Evolutionary conservation across 2,888 invertebrate species (phyloP).

Genomic region (Aphrophora alni): DNA sequence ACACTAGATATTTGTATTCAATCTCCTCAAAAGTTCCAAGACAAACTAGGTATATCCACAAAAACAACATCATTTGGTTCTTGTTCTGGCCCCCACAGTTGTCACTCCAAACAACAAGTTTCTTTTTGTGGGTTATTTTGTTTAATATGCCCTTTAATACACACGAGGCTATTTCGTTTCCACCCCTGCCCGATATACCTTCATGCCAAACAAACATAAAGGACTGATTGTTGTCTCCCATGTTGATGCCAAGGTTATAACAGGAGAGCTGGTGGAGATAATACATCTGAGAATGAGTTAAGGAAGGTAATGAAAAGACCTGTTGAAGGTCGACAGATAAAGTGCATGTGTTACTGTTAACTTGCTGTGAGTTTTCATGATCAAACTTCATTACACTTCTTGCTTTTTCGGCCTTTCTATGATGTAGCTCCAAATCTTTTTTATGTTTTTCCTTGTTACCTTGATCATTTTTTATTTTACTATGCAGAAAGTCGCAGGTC

Average conservation of each 20-base stretch:
- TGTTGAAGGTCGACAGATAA: not conserved
- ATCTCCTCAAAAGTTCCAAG: too few relatives aligned
- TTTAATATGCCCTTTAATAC: too few relatives aligned
- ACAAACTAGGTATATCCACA: too few relatives aligned
- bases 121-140: conserved; percentile 26
- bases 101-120: too few relatives aligned
- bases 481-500: not conserved
- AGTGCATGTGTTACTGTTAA: not conserved
- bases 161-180: too few relatives aligned
- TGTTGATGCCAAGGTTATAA: conserved; percentile 47
- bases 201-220: too few relatives aligned
- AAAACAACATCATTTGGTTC: too few relatives aligned
- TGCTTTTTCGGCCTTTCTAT: not conserved
- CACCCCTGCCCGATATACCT: too few relatives aligned
- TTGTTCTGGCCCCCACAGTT: too few relatives aligned
- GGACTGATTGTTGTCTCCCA: conserved; percentile 44
- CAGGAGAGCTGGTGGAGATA: conserved; percentile 49
- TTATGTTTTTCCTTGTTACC: not conserved
- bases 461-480: not conserved
- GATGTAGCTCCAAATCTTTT: not conserved
- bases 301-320: not conserved
- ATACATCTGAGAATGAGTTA: conserved; percentile 52
- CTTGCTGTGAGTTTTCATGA: not conserved
- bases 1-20: too few relatives aligned
- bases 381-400: not conserved